A percentile compares a stretch with the other conserved stretches of the same genome.
Conservation (phyloP, 2,888 invertebrate genomes). For the Toxonevra muliebris region DNA sequence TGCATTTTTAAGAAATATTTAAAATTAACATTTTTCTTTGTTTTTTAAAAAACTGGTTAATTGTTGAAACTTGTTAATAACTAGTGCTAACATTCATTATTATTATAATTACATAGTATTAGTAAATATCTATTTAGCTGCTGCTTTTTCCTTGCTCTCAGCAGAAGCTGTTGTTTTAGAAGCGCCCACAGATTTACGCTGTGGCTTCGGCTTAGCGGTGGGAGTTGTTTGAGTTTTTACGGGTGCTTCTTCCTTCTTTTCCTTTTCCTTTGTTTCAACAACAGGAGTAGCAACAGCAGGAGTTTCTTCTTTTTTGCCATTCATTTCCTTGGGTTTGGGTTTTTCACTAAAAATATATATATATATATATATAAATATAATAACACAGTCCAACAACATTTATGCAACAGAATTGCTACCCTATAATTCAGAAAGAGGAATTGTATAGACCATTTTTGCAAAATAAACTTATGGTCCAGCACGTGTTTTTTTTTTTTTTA, state of each 20-base stretch:
- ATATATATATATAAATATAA: too few relatives aligned
- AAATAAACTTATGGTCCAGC: too few relatives aligned
- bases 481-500: too few relatives aligned
- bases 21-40: too few relatives aligned
- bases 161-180: slow-evolving; percentile 23
- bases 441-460: too few relatives aligned
- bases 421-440: too few relatives aligned
- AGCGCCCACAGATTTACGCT: slow-evolving; percentile 28
- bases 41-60: too few relatives aligned
- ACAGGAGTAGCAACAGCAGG: slow-evolving; percentile 28
- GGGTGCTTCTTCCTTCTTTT: slow-evolving; percentile 10
- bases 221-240: slow-evolving; percentile 21
- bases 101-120: not conserved
- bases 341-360: slow-evolving; percentile 69
- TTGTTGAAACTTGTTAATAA: not conserved
- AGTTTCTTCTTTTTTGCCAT: slow-evolving; percentile 48
- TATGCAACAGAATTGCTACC: too few relatives aligned
- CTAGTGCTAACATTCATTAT: not conserved
- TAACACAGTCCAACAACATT: too few relatives aligned
- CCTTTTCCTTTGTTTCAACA: slow-evolving; percentile 16
- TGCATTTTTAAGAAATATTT: too few relatives aligned
- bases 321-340: slow-evolving; percentile 58
- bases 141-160: slow-evolving; percentile 35
- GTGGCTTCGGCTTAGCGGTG: slow-evolving; percentile 34
- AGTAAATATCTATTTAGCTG: slow-evolving; percentile 25